Percentiles rank a stretch among this genome's conserved stretches.
Conservation (phyloP, 2,797 vertebrate genomes). For the Ptychobarbus kaznakovi region DNA sequence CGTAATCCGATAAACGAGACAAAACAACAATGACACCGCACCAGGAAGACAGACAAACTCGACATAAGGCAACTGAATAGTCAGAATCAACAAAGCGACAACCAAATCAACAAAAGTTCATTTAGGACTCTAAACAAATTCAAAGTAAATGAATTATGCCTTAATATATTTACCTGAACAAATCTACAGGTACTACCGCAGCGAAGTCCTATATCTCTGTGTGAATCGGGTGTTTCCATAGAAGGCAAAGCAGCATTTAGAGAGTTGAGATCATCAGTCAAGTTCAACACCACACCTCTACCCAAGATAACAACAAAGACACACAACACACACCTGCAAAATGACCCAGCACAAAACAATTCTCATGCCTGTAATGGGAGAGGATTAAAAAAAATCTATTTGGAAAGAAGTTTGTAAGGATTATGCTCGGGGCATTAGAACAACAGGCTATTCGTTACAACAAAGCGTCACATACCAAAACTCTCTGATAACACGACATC, state of each 20-base stretch:
- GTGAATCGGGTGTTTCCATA: constrained; percentile 51
- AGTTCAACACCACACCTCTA: constrained; percentile 59
- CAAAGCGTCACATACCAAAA: background rate
- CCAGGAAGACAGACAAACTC: background rate
- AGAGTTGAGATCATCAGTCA: constrained; percentile 22
- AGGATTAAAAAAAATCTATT: constrained; percentile 38
- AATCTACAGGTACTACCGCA: background rate
- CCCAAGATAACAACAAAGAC: constrained; percentile 38
- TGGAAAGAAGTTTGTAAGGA: background rate
- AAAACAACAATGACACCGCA: constrained; percentile 1
- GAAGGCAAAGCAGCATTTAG: constrained; percentile 59
- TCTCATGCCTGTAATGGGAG: constrained; percentile 25
- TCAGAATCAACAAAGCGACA: background rate
- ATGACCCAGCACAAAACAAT: constrained; percentile 8
- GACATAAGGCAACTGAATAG: background rate
- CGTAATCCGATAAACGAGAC: background rate
- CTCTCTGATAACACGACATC: background rate
- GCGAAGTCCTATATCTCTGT: background rate
- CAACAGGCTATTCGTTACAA: constrained; percentile 27
- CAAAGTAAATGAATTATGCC: constrained; percentile 1
- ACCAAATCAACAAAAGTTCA: background rate
- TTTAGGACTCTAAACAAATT: background rate
- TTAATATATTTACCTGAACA: constrained; percentile 42
- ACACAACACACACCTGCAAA: constrained; percentile 15
- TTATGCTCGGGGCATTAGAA: constrained; percentile 15